phyloP scores from a whole-genome alignment of 1,140 invertebrate species.

The Drosophila cardini region DNA sequence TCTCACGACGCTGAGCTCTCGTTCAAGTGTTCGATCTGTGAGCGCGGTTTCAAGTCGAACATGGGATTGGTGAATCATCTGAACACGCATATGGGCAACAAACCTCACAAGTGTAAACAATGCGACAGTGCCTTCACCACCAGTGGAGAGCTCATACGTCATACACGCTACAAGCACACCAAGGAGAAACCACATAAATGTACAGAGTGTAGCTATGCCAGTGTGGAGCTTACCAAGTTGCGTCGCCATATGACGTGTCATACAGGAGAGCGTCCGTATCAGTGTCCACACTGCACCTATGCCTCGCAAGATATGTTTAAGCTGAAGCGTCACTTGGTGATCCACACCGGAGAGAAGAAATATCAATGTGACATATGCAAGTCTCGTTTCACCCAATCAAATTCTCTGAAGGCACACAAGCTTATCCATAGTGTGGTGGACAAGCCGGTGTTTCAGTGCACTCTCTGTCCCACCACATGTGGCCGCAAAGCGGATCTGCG shows the following conservation, averaged over 20 bases:
- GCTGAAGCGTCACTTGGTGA: slow-evolving; percentile 96
- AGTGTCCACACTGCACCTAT: slow-evolving; percentile 98
- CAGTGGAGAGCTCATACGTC: slow-evolving; percentile 96
- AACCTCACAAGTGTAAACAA: slow-evolving; percentile 97
- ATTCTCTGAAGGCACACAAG: slow-evolving; percentile 97
- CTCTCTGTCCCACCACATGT: slow-evolving; percentile 97
- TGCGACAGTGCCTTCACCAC: slow-evolving; percentile 98
- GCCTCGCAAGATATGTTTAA: slow-evolving; percentile 99
- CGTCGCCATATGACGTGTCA: slow-evolving; percentile 97
- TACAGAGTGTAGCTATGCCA: slow-evolving; percentile 97
- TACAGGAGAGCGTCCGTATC: slow-evolving; percentile 89
- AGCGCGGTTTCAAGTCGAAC: slow-evolving; percentile 97
- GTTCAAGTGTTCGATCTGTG: slow-evolving; percentile 96
- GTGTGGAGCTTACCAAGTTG: slow-evolving; percentile 96
- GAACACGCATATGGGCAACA: slow-evolving; percentile 98
- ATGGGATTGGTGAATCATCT: slow-evolving; percentile 97
- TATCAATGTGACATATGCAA: slow-evolving; percentile 95
- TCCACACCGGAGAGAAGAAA: slow-evolving; percentile 95
- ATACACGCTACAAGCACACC: slow-evolving; percentile 96
- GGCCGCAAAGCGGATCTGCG: slow-evolving; percentile 98
- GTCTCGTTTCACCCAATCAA: slow-evolving; percentile 97
- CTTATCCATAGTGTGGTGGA: slow-evolving; percentile 96
- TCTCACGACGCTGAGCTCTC: slow-evolving; percentile 97
- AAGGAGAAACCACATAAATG: slow-evolving; percentile 98
- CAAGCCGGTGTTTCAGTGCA: slow-evolving; percentile 97